Base-by-base conservation (phyloP, 2,888 invertebrate species). In the Pristionchus maxplancki region DNA sequence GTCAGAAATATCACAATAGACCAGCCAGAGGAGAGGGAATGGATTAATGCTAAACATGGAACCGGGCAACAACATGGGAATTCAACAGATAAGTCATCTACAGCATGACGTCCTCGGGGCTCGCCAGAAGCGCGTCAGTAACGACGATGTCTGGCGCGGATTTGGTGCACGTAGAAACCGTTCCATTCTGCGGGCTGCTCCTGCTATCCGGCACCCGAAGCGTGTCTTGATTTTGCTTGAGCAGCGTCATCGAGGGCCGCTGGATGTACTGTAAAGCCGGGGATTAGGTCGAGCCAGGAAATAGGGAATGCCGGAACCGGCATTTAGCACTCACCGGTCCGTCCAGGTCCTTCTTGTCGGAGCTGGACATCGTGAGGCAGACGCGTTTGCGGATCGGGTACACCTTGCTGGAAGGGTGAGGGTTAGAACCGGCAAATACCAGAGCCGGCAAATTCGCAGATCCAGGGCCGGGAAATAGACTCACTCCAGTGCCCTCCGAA, bases 401-500 rank as follows among this genome's bases (percentile, higher is more conserved):
- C 40, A 82, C 82, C 67, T 81, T 67, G 82, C 81, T 88, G 82
- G 13, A 78, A 64, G 64, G 81, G 20, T 13, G 44, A 53, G 0
- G 24, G 9, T 34, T 20, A 74, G 37, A 53, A 9, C 40, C 67
- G 86, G 40, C n/a, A 34, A 28, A 48, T 50, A 17, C 28, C n/a
- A 31, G 84, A 40, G n/a, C 62, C 17, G 37, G 28, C 3, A 28
- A 62, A 62, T 62, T n/a, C n/a, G n/a, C 24, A 5, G 58, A 58
- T 13, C 58, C 17, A 17, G 24, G 20, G 5, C 58, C 58, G 44
- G 6, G 4, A 58, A 58, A 24, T 9, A n/a, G n/a, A 86, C 89
- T 84, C 28, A 92, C 91, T 90, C 89, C 28, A 92, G 86, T 8
- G 92, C 90, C 6, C 88, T 81, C 6, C 89, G 88, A 58, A 91